Conservation (phyloP, 2,113 vertebrate species). For the Sprattus sprattus region DNA sequence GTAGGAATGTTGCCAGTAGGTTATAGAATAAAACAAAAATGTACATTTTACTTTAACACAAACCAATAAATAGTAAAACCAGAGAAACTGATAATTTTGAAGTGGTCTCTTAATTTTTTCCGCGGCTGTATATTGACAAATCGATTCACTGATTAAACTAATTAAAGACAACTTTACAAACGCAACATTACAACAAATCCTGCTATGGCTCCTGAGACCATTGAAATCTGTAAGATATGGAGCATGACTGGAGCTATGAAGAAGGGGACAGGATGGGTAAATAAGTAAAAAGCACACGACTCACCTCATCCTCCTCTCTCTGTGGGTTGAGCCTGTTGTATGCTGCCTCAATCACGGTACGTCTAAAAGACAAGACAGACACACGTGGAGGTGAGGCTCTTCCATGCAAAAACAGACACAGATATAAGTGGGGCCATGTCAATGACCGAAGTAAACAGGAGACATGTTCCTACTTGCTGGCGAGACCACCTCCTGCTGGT, state of each 20-base stretch:
- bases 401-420: background rate
- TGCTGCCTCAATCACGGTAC: slow-evolving; percentile 95
- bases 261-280: background rate
- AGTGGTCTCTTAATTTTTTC: too few species aligned
- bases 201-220: background rate
- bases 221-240: background rate
- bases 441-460: background rate
- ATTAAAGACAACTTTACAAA: background rate
- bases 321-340: slow-evolving; percentile 99
- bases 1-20: too few species aligned
- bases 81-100: too few species aligned
- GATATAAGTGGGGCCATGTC: background rate
- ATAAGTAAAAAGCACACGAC: slow-evolving; percentile 40
- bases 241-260: background rate
- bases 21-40: too few species aligned
- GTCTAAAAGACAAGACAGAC: slow-evolving; percentile 65
- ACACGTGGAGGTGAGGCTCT: background rate
- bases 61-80: too few species aligned
- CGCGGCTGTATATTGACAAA: background rate
- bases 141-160: background rate
- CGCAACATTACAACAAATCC: background rate
- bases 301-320: slow-evolving; percentile 97
- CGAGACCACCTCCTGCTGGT: slow-evolving; percentile 96
- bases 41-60: too few species aligned
- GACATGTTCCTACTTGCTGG: slow-evolving; percentile 84